Evolutionary conservation across 1,140 invertebrate genomes (phyloP), one percentile per base, ranked within the genome.

Genomic region (Uloborus diversus): DNA sequence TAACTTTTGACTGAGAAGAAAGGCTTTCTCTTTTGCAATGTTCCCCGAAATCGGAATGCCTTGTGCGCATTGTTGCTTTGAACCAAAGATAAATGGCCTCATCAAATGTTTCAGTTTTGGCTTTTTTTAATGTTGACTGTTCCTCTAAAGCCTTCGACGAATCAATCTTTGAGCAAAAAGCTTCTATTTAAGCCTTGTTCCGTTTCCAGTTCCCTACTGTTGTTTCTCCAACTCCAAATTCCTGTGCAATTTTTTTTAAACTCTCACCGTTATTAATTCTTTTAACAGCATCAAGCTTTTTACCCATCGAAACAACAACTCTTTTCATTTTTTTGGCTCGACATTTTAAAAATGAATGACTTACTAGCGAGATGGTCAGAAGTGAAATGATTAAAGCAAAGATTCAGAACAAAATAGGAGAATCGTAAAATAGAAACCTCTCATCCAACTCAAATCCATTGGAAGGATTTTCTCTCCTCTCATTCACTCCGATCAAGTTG

Each of bases 131-230:
- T 53, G 51, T 53, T 23, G 51, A 23, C 20, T 20, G 51, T 53
- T 20, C 51, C 20, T 53, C 51, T 53, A 53, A 53, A 20, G 51
- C n/a, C 20, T 53, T 53, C 20, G 51, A 53, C 51, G 7, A 11
- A 53, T 53, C 51, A 9, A 53, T 53, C 51, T 53, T 53, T 53
- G 51, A 53, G 20, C 51, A 53, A 53, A 53, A 53, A 11, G 51
- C 51, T 20, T 53, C 51, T 53, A 53, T 53, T 53, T 42, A 17
- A 42, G 37, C 37, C 17, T 42, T 42, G 37, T 42, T 42, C 7
- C 37, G 17, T 42, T 17, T 42, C 37, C 37, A 42, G 17, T 42
- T 17, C 7, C 37, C 37, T 42, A 42, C 37, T 9, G 37, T 42
- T 7, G 37, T 42, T 42, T 42, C 37, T 9, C 37, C 37, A 42